Evolutionary conservation across 2,888 invertebrate genomes (phyloP).

Genomic region (Melieria picta): DNA sequence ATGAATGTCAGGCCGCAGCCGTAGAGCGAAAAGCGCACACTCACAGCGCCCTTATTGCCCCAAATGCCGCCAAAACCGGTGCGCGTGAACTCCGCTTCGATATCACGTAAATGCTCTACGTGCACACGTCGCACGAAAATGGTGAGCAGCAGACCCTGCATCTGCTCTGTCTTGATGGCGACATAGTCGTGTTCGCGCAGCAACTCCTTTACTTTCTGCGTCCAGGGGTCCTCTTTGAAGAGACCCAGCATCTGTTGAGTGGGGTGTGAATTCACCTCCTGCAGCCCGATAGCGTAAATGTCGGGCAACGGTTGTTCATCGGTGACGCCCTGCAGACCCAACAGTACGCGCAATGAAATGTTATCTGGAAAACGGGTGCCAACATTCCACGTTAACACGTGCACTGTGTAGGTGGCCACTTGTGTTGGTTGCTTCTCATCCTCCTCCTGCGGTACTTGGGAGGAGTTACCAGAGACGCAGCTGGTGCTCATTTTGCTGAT

Average conservation of each 20-base stretch:
- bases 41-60: conserved; percentile 97
- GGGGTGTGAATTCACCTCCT: conserved; percentile 90
- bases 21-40: conserved; percentile 85
- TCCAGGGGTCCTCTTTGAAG: conserved; percentile 88
- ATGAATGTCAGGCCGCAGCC: conserved; percentile 90
- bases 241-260: conserved; percentile 85
- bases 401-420: conserved; percentile 70
- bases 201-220: conserved; percentile 76
- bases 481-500: too few relatives aligned
- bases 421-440: conserved; percentile 33
- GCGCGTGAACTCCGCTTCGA: conserved; percentile 87
- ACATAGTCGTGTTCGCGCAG: conserved; percentile 78
- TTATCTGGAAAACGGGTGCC: conserved; percentile 82
- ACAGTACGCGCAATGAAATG: conserved; percentile 74
- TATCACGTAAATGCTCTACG: conserved; percentile 81
- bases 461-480: too few relatives aligned
- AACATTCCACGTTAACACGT: conserved; percentile 91
- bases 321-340: conserved; percentile 71
- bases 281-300: conserved; percentile 85
- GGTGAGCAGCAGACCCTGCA: conserved; percentile 85
- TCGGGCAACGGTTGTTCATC: conserved; percentile 73
- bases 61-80: conserved; percentile 93
- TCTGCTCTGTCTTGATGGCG: conserved; percentile 80
- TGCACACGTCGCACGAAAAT: conserved; percentile 83
- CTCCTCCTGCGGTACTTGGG: too few relatives aligned